Base-by-base conservation (phyloP, 2,888 invertebrate species). In the Drosophila prolongata region DNA sequence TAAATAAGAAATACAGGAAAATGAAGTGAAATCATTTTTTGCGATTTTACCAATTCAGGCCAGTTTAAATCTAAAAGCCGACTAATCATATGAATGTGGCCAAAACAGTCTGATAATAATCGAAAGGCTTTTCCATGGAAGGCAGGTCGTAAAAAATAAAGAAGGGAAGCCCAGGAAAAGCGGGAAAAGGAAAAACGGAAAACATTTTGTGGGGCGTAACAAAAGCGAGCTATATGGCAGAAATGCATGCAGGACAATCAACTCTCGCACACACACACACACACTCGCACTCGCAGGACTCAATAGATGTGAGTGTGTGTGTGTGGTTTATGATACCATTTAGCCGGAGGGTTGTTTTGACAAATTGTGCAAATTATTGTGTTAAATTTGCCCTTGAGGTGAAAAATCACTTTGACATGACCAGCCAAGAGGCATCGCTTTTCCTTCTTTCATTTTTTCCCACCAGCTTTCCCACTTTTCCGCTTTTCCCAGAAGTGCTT, bases 291-390 rank as follows among this genome's bases (percentile, higher is more conserved):
- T 14, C 40, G 16, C 14, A 57, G 56, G 24, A 42, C 47, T 37
- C 43, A 35, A 55, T 67, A 49, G 69, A 50, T 56, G 79, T 42
- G 16, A 10, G 53, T 50, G 16, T 70, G 56, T 68, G 70, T 70
- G 71, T 73, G 54, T 56, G 79, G 79, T 79, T 86, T 86, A 85
- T 86, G 79, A 78, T 79, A 78, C 80, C 83, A 87, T 80, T 77
- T 87, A 80, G 86, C 90, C 77, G 49, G 71, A 85, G 84, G 89
- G 87, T 77, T 90, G 88, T 87, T 89, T 85, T 89, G 86, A 89
- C 89, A 89, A 89, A 89, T 88, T 89, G 88, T 90, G 87, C 88
- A 88, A 88, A 88, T 89, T 89, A 89, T 89, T 89, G 88, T 86
- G 89, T 89, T 87, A 89, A 88, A 89, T 85, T 88, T 88, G 85